A percentile compares a stretch with the other conserved stretches of the same genome.
Evolutionary conservation across 1,140 invertebrate species (phyloP).

Genomic region (Zaprionus davidi): DNA sequence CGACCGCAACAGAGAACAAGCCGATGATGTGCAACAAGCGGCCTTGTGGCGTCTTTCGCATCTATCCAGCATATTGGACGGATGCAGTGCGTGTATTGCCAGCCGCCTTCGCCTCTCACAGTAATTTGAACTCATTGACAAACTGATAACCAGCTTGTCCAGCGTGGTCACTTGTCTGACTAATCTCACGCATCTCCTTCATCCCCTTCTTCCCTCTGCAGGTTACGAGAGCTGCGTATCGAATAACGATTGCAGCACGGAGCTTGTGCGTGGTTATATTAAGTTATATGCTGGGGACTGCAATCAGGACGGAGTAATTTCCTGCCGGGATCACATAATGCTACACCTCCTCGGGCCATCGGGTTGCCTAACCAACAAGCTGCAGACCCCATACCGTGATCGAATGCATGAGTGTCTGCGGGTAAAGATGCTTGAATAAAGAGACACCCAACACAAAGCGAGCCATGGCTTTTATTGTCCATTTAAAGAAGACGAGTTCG

Average conservation of each 20-base stretch:
- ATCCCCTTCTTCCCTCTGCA: slow-evolving; percentile 1
- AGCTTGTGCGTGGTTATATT: slow-evolving; percentile 56
- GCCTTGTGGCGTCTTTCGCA: slow-evolving; percentile 71
- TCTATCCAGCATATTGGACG: slow-evolving; percentile 67
- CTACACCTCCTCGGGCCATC: slow-evolving; percentile 64
- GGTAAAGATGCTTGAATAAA: slow-evolving; percentile 31
- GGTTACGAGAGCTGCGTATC: slow-evolving; percentile 59
- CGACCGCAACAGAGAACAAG: slow-evolving; percentile 44
- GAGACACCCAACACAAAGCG: neutral
- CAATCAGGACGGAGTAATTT: slow-evolving; percentile 63
- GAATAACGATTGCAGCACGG: slow-evolving; percentile 39
- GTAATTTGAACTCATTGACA: slow-evolving; percentile 39
- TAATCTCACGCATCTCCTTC: neutral
- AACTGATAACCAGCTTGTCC: neutral
- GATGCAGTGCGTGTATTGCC: slow-evolving; percentile 45
- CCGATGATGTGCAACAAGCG: slow-evolving; percentile 37
- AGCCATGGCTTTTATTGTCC: slow-evolving; percentile 42
- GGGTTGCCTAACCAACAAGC: slow-evolving; percentile 42
- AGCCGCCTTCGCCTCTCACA: neutral
- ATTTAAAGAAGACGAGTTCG: neutral
- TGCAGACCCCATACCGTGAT: neutral
- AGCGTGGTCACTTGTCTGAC: slow-evolving; percentile 11
- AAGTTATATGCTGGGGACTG: slow-evolving; percentile 58
- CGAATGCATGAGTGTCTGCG: slow-evolving; percentile 49
- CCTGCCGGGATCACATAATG: slow-evolving; percentile 66